A percentile compares a stretch with the other conserved stretches of the same genome.
These are phyloP conservation scores for Cyclopterus lumpus DNA, from an alignment of 2,797 vertebrate genomes.

Conservation along the genomic window DNA sequence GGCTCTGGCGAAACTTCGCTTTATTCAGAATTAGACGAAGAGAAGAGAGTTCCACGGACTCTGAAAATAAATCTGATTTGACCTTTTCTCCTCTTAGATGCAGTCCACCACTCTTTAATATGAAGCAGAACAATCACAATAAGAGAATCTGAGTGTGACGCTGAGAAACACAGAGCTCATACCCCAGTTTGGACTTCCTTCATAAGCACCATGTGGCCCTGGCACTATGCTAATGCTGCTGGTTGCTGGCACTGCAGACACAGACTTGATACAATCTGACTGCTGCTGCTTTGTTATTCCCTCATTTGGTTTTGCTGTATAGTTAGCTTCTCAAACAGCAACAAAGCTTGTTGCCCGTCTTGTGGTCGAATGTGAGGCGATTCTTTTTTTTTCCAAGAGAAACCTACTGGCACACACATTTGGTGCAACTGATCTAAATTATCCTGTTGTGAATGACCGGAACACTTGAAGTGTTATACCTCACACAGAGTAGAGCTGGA, in stretches of 20 bases:
- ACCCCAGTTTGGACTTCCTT: constrained; percentile 69
- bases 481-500: constrained; percentile 59
- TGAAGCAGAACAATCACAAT: constrained; percentile 45
- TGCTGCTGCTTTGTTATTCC: constrained; percentile 74
- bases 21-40: constrained; percentile 63
- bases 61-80: constrained; percentile 47
- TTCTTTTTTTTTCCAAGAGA: constrained; percentile 54
- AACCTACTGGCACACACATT: constrained; percentile 68
- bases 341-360: constrained; percentile 73
- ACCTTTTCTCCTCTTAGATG: constrained; percentile 30
- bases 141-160: constrained; percentile 60
- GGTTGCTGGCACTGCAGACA: constrained; percentile 74
- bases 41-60: constrained; percentile 46
- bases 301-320: constrained; percentile 70
- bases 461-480: constrained; percentile 59
- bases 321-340: constrained; percentile 75
- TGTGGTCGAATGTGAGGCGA: constrained; percentile 61
- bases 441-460: constrained; percentile 53
- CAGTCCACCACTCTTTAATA: constrained; percentile 41
- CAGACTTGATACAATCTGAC: constrained; percentile 79
- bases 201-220: constrained; percentile 65
- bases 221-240: constrained; percentile 75
- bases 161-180: constrained; percentile 61
- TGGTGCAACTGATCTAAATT: constrained; percentile 70
- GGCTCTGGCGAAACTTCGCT: constrained; percentile 58